A percentile compares a stretch with the other conserved stretches of the same genome.
Conservation (phyloP, 2,113 vertebrate species). For the Onychorhynchus coronatus region DNA sequence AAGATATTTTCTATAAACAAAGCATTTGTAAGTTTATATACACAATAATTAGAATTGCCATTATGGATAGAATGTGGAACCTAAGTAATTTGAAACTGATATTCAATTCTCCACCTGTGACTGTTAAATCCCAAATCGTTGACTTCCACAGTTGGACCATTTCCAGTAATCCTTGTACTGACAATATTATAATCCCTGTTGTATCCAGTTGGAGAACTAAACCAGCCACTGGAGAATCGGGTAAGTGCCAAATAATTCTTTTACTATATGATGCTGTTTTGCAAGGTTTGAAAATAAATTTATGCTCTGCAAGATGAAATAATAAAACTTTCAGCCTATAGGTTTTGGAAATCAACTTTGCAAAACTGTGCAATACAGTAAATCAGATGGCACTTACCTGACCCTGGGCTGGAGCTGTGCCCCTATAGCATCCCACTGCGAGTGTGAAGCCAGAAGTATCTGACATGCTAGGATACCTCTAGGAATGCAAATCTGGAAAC, state of each 20-base stretch:
- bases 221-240: neutral
- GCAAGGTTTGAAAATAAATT: constrained; percentile 56
- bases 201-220: neutral
- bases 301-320: neutral
- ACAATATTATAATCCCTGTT: neutral
- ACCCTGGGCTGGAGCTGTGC: constrained; percentile 32
- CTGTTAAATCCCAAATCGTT: neutral
- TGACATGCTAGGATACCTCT: constrained; percentile 53
- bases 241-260: constrained; percentile 62
- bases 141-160: neutral
- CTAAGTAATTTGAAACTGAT: neutral
- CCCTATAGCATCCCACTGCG: constrained; percentile 43
- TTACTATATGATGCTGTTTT: constrained; percentile 68
- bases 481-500: constrained; percentile 63
- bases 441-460: constrained; percentile 35
- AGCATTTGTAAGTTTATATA: neutral
- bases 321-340: neutral
- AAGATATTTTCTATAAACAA: neutral
- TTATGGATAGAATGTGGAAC: neutral
- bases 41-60: neutral
- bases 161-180: neutral
- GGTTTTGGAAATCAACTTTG: constrained; percentile 58
- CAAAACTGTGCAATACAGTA: constrained; percentile 64
- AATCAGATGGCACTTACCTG: constrained; percentile 65
- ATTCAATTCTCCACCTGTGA: neutral